Percentiles rank a stretch among this genome's conserved stretches.
Conservation (phyloP, 1,140 invertebrate genomes). For the Adoxophyes honmai region DNA sequence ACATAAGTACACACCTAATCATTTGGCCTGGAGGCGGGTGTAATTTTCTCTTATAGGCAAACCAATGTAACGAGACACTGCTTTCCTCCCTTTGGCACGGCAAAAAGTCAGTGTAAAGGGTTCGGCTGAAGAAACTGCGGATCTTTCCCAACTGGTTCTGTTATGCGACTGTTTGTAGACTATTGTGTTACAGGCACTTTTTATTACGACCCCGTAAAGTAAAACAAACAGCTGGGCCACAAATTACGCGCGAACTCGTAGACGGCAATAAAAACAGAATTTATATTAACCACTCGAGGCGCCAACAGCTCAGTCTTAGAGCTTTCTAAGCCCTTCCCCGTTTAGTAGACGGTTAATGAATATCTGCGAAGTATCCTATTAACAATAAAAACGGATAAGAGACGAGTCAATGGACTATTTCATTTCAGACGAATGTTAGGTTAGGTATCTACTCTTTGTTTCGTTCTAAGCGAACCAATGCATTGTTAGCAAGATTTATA, state of each 20-base stretch:
- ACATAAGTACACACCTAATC: constrained; percentile 31
- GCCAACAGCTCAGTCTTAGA: constrained; percentile 18
- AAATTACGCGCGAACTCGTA: constrained; percentile 24
- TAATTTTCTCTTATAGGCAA: constrained; percentile 21
- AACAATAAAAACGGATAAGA: no score
- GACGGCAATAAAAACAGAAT: constrained; percentile 18
- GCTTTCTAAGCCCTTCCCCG: background rate
- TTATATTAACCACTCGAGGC: constrained; percentile 19
- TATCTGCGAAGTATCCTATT: background rate
- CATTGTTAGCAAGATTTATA: background rate
- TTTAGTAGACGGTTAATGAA: background rate
- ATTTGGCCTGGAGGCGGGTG: constrained; percentile 22
- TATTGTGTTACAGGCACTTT: constrained; percentile 31
- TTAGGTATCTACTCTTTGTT: background rate
- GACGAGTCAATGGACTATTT: no score
- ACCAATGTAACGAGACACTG: constrained; percentile 4
- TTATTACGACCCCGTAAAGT: constrained; percentile 33
- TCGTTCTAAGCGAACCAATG: background rate
- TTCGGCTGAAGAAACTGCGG: background rate
- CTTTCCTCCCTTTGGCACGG: background rate
- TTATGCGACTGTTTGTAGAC: constrained; percentile 23
- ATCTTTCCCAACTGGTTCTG: background rate
- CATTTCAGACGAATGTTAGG: background rate
- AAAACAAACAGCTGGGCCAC: constrained; percentile 26
- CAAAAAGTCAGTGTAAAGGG: background rate